Conservation (phyloP, 2,797 vertebrate species). For the Anguilla marmorata region DNA sequence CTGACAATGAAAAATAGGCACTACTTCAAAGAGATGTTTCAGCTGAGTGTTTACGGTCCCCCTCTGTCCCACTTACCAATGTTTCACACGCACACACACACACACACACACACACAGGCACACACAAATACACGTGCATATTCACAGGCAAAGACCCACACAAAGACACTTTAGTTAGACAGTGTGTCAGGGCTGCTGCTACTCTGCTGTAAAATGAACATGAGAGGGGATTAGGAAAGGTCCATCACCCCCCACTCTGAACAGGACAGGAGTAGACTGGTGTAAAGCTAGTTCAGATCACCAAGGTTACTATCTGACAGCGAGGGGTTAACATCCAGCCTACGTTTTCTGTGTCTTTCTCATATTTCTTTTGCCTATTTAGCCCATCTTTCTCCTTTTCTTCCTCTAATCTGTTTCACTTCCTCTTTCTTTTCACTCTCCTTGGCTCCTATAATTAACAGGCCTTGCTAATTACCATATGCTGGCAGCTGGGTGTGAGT, state of each 20-base stretch:
- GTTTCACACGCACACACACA: not conserved
- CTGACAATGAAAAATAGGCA: not conserved
- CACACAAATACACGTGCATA: constrained; percentile 1
- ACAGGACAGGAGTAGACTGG: not conserved
- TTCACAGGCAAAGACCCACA: not conserved
- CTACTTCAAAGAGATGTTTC: constrained; percentile 68
- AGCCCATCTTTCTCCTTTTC: not conserved
- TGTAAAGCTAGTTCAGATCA: not conserved
- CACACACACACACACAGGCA: constrained; percentile 16
- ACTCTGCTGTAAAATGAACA: not conserved
- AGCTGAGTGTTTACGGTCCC: constrained; percentile 38
- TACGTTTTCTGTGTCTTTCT: not conserved
- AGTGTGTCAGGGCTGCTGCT: not conserved
- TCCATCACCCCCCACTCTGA: not conserved
- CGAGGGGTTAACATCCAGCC: not conserved
- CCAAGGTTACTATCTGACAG: not conserved
- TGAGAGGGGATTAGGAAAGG: not conserved
- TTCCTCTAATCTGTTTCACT: not conserved
- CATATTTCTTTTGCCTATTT: not conserved
- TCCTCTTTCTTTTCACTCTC: constrained; percentile 11
- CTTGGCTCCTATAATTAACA: constrained; percentile 4
- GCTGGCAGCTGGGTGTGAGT: not conserved
- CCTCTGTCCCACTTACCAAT: not conserved
- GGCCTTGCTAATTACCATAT: constrained; percentile 10
- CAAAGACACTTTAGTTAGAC: not conserved